A percentile compares a stretch with the other conserved stretches of the same genome.
These are phyloP conservation scores for Agrochola circellaris DNA, from an alignment of 2,888 invertebrate genomes.

Conservation along the genomic window DNA sequence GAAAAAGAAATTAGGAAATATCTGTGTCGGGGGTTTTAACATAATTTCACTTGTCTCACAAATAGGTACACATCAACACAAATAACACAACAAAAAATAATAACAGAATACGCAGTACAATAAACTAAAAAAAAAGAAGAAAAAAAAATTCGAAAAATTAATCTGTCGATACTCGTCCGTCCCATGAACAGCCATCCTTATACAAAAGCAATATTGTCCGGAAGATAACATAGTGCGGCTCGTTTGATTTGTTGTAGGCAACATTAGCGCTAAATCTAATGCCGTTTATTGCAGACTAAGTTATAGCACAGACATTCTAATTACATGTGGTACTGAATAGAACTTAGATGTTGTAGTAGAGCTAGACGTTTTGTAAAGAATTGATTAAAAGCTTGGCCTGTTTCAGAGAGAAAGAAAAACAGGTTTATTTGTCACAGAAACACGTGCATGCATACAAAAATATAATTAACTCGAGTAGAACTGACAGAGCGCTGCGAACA, in stretches of 20 bases:
- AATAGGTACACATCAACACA: too few species aligned
- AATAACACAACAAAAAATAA: too few species aligned
- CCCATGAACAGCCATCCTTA: slow-evolving; percentile 61
- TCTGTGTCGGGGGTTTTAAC: too few species aligned
- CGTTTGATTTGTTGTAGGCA: slow-evolving; percentile 79
- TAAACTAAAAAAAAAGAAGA: too few species aligned
- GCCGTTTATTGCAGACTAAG: slow-evolving; percentile 66
- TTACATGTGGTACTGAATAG: slow-evolving; percentile 64
- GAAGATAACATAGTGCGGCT: slow-evolving; percentile 70
- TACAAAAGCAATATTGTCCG: slow-evolving; percentile 71
- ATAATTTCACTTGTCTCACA: too few species aligned
- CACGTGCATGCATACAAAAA: too few species aligned
- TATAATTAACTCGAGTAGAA: too few species aligned
- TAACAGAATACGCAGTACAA: too few species aligned
- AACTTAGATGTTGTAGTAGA: slow-evolving; percentile 3
- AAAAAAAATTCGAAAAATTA: not conserved
- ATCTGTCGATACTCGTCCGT: not conserved
- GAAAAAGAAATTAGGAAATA: too few species aligned
- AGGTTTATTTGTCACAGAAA: too few species aligned
- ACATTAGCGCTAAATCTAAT: slow-evolving; percentile 77
- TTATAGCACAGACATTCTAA: slow-evolving; percentile 76
- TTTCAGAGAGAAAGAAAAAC: too few species aligned
- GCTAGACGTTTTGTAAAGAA: not conserved
- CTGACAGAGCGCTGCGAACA: too few species aligned
- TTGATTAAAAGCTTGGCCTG: not conserved